A percentile compares a stretch with the other conserved stretches of the same genome.
phyloP scores from a whole-genome alignment of 2,888 invertebrate species.

The Epiblema foenella region DNA sequence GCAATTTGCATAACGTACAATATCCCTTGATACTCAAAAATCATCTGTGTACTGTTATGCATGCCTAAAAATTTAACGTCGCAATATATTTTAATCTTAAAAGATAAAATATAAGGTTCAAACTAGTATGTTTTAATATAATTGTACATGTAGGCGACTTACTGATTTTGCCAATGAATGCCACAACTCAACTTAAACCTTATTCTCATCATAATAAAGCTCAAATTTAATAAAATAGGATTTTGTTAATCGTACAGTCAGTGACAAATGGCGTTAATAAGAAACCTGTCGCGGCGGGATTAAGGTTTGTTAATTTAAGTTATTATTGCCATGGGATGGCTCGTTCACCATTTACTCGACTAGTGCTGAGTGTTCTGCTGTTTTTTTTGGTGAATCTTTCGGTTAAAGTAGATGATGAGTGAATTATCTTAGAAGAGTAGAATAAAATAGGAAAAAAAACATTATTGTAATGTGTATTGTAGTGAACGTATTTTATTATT shows the following conservation, averaged over 20 bases:
- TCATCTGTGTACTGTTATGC: neutral
- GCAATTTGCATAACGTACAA: neutral
- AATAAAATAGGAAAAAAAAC: no score
- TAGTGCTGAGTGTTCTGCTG: constrained; percentile 17
- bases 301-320: constrained; percentile 77
- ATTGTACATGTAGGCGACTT: neutral
- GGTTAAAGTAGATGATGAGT: no score
- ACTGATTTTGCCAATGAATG: constrained; percentile 6
- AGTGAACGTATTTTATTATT: neutral
- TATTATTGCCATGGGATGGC: constrained; percentile 60
- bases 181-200: neutral
- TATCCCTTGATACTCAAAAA: constrained; percentile 10
- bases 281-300: constrained; percentile 81
- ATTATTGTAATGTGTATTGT: no score
- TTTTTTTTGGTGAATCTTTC: no score
- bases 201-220: neutral
- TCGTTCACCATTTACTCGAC: constrained; percentile 25
- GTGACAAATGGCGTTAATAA: constrained; percentile 83
- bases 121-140: neutral
- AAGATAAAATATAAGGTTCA: constrained; percentile 3
- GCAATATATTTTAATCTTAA: neutral
- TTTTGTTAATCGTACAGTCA: constrained; percentile 36
- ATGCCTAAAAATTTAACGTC: neutral
- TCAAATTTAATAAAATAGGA: neutral
- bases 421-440: no score